Evolutionary conservation across 2,888 invertebrate species (phyloP), one percentile per base, ranked within the genome.

Genomic region (Cordilura impudica): DNA sequence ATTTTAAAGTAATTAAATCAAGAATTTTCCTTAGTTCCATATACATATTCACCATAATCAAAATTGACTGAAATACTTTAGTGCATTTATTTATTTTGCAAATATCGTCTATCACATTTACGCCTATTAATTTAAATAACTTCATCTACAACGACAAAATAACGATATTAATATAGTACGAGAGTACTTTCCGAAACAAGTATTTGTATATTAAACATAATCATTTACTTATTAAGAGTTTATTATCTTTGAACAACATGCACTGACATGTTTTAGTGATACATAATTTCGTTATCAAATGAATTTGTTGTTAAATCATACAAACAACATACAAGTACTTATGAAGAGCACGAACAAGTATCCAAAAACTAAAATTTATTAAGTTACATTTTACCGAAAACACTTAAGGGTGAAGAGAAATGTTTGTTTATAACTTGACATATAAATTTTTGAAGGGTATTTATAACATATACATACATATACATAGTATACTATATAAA

Each of bases 351-450:
- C n/a, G n/a, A n/a, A n/a, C n/a, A n/a, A n/a, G 29, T 31, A 63
- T 14, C n/a, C 19, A 47, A 63, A 26, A 63, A 49, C 47, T 31
- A 21, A 21, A 65, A 39, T n/a, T 65, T 26, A 56, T 56, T 49
- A 56, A 43, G 23, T 56, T n/a, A 49, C 6, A 56, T 18, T 45
- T 65, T 66, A 19, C 16, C 26, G 47, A 71, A 39, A 31, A 66
- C 71, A 60, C 65, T 70, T 65, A 21, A 54, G 23, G 26, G 29
- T 12, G 29, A 21, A 14, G 18, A 29, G 8, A 14, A 26, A 43
- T 63, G 47, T 72, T 72, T 77, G 61, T 54, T 60, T 54, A 72
- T 35, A 66, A 71, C 71, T 77, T 77, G 29, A 72, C 53, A 61
- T 56, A 8, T 29, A 43, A 19, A 66, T 19, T 56, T 65, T 39